These are phyloP conservation scores for Albula goreensis DNA, from an alignment of 2,113 vertebrate species.

Conservation along the genomic window DNA sequence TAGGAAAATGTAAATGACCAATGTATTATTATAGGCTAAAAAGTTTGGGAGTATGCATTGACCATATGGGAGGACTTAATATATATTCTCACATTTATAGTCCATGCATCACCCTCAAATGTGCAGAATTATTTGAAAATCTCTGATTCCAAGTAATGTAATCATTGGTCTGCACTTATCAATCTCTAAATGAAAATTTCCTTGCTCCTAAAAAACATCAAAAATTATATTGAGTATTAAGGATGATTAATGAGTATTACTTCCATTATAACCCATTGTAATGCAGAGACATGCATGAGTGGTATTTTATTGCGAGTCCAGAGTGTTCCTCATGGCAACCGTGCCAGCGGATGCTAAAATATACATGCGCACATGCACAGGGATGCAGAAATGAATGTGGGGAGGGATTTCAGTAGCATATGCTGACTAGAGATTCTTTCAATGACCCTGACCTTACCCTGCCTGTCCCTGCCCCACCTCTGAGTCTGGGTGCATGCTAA, in stretches of 20 bases:
- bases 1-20: neutral
- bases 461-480: constrained; percentile 27
- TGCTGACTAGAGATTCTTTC: neutral
- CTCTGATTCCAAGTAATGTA: too few relatives aligned
- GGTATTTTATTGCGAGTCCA: neutral
- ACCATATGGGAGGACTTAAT: too few relatives aligned
- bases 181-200: too few relatives aligned
- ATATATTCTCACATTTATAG: too few relatives aligned
- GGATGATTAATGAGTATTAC: neutral
- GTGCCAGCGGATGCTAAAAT: neutral
- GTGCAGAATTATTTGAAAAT: too few relatives aligned
- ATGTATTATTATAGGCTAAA: too few relatives aligned
- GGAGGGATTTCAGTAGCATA: neutral
- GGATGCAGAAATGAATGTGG: neutral
- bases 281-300: neutral
- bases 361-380: neutral
- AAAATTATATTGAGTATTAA: too few relatives aligned
- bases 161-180: too few relatives aligned
- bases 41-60: too few relatives aligned
- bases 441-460: neutral
- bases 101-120: too few relatives aligned
- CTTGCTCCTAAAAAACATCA: too few relatives aligned
- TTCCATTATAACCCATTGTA: neutral
- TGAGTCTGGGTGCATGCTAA: constrained; percentile 33
- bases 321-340: neutral